A percentile compares a stretch with the other conserved stretches of the same genome.
These are phyloP conservation scores for Siniperca chuatsi DNA, from an alignment of 2,113 vertebrate species.

Conservation along the genomic window DNA sequence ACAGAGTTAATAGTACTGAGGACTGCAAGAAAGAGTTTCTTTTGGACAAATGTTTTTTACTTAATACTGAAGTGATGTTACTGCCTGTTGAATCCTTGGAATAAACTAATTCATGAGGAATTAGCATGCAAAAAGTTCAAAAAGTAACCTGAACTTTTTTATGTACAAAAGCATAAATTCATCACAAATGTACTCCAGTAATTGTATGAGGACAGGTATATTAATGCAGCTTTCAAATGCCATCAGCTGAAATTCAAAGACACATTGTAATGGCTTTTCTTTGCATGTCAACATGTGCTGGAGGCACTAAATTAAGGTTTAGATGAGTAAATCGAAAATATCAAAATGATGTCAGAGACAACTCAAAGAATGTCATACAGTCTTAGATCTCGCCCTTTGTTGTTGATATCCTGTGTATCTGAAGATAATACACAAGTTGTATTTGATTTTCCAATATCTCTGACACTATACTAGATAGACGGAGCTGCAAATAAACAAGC, in stretches of 20 bases:
- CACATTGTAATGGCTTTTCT: conserved; percentile 66
- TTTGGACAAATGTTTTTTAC: background rate
- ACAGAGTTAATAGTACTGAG: background rate
- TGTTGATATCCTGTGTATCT: conserved; percentile 67
- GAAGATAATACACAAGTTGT: conserved; percentile 81
- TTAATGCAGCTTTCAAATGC: conserved; percentile 68
- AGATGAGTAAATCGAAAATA: conserved; percentile 78
- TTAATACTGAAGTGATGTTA: background rate
- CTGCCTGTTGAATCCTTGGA: background rate
- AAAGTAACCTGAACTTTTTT: conserved; percentile 17
- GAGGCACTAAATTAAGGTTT: conserved; percentile 79
- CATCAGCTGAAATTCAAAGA: conserved; percentile 72
- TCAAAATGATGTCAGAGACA: conserved; percentile 69
- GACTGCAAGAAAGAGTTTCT: background rate
- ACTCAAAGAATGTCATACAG: conserved; percentile 63
- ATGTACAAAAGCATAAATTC: conserved; percentile 17
- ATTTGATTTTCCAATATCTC: conserved; percentile 76
- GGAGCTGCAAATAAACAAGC: conserved; percentile 81
- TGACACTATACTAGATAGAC: conserved; percentile 66
- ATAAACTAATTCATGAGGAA: background rate
- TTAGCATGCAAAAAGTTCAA: background rate
- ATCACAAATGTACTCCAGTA: conserved; percentile 22
- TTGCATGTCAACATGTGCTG: conserved; percentile 70
- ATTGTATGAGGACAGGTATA: conserved; percentile 55
- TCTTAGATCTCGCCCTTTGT: conserved; percentile 78